Evolutionary conservation across 2,797 vertebrate genomes (phyloP), one percentile per base, ranked within the genome.

Genomic region (Malurus splendens): DNA sequence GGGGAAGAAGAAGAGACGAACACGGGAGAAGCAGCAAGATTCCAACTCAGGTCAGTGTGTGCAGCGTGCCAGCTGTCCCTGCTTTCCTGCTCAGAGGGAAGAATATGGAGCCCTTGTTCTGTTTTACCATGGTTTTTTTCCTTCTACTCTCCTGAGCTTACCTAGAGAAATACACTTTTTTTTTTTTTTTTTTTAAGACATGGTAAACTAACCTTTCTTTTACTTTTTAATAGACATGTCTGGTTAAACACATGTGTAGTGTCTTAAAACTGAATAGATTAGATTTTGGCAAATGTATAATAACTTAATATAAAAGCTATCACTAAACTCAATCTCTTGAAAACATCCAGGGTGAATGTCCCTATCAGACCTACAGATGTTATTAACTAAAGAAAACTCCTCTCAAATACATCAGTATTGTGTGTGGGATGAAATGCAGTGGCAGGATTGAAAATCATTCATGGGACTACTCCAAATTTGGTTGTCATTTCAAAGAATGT

Each of bases 1-100:
- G 99, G 99, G 99, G 59, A 99, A 99, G 95, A 99, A 99, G 97
- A 99, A 99, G 96, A 98, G 99, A 94, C 97, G 99, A 88, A 99
- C 99, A 96, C 96, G 99, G 94, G 99, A 99, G 95, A 99, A 99
- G 96, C 98, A 99, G 93, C 99, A 99, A 94, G 99, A 99, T 96
- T 98, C 99, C 94, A 98, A 92, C 89, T 97, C 98, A 98, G 99
- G 99, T 99, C 98, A 96, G 90, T 38, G 65, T 1, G 0, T 39
- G 68, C 20, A 18, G 28, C 83, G 61, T 24, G 6, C 67, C 32
- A 67, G 38, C 36, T 32, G 22, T 23, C 78, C 39, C 36, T 33
- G 41, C 2, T 1, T 18, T 80, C 61, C 57, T 32, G 25, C 56
- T 89, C 48, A 6, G 17, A 38, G 47, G 18, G 73, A 39, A 68